Evolutionary conservation across 2,888 invertebrate genomes (phyloP), one percentile per base, ranked within the genome.

Genomic region (Erebia ligea): DNA sequence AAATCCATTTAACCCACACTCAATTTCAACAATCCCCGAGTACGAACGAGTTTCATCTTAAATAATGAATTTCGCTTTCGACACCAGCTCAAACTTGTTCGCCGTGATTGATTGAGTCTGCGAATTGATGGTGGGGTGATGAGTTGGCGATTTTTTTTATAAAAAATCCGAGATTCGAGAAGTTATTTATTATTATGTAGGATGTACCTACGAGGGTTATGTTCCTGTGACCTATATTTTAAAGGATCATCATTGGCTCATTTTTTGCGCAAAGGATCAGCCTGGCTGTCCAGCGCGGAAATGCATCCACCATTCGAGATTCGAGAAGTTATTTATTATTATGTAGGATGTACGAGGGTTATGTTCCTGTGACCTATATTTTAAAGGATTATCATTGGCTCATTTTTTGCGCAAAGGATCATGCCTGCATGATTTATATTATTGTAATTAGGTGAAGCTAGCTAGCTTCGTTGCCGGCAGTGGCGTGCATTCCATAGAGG

Each of bases 81-180:
- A 67, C 67, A 67, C 57, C 58, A 62, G 67, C 67, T 45, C 57
- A 67, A 67, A 67, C 67, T 67, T 67, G 67, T 58, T 67, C 67
- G n/a, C 58, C 21, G 67, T 67, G 67, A 67, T 67, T 67, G 67
- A 67, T 67, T 58, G 67, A 67, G 57, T 58, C 57, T 10, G 13
- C 42, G 45, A 48, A 67, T 67, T 58, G 67, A 67, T 67, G 67
- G 58, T 67, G 45, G 57, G 21, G 58, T 15, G 58, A 25, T 67
- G 67, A 67, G 34, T 13, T 11, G n/a, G 48, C 48, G 8, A 17
- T 58, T 48, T 67, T 58, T 56, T 64, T 54, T 0, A 54, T 17
- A 34, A 19, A 54, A 64, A 54, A 40, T 64, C 52, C 34, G 64
- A 34, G 64, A 64, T 54, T 64, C 13, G 45, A 21, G 8, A 62